These are phyloP conservation scores for Cliona cf. orientalis DNA, from an alignment of 37 sponge, comb jelly and placozoan species.

Conservation along the genomic window DNA sequence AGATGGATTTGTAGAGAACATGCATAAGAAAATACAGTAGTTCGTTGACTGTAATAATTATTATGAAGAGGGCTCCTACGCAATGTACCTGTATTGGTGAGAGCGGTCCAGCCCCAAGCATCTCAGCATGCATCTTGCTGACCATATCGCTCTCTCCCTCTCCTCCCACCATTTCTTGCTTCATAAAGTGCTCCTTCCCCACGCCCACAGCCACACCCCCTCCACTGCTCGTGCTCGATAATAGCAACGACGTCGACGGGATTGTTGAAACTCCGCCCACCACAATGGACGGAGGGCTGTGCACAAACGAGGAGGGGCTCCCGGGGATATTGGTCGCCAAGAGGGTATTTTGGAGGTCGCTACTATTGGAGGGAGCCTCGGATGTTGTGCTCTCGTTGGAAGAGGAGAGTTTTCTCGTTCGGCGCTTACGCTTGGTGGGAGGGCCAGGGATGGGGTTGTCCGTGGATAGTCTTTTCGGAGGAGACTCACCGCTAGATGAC, in stretches of 20 bases:
- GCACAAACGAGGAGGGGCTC: not conserved
- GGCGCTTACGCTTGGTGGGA: slow-evolving; percentile 36
- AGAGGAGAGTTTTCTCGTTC: slow-evolving; percentile 69
- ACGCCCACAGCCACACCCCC: too few species aligned
- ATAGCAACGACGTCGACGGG: not conserved
- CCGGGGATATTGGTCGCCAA: not conserved
- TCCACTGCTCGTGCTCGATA: not conserved
- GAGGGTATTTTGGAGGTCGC: slow-evolving; percentile 26
- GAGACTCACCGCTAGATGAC: slow-evolving; percentile 8
- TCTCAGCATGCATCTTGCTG: too few species aligned
- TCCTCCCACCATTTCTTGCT: too few species aligned
- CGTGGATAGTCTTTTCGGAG: slow-evolving; percentile 23
- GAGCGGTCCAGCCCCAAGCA: too few species aligned
- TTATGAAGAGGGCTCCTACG: too few species aligned
- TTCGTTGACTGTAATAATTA: too few species aligned
- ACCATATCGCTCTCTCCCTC: too few species aligned
- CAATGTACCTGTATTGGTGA: too few species aligned
- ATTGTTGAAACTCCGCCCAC: not conserved
- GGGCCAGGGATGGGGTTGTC: slow-evolving; percentile 27
- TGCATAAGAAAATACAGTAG: too few species aligned
- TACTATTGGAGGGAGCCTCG: slow-evolving; percentile 47
- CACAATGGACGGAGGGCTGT: not conserved
- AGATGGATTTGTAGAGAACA: too few species aligned
- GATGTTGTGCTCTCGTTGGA: slow-evolving; percentile 79
- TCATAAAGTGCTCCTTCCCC: too few species aligned